phyloP scores from a whole-genome alignment of 2,113 vertebrate genomes.

The Nanorana parkeri region DNA sequence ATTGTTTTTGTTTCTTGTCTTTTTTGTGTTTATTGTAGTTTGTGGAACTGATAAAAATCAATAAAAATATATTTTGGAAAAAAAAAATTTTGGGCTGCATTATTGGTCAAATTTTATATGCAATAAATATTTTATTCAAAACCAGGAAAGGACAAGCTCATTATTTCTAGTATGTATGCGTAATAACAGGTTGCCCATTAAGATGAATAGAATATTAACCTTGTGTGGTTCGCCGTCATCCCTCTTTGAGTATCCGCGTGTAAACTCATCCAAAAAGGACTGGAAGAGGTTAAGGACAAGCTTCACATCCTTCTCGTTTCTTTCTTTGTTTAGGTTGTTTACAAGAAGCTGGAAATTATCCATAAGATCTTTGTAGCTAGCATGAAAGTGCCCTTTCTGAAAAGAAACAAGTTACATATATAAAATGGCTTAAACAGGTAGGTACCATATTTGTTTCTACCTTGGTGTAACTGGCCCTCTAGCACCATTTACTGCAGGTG shows the following conservation, averaged over 20 bases:
- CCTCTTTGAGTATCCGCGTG: constrained; percentile 87
- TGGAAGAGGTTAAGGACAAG: constrained; percentile 96
- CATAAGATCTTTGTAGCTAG: constrained; percentile 92
- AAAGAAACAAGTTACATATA: neutral
- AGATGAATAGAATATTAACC: constrained; percentile 64
- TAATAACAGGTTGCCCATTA: too few relatives aligned
- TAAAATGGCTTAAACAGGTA: neutral
- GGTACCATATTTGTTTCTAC: neutral
- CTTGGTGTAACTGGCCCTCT: too few relatives aligned
- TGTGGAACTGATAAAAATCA: too few relatives aligned
- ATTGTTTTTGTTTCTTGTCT: too few relatives aligned
- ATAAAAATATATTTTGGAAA: too few relatives aligned
- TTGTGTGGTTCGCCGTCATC: constrained; percentile 86
- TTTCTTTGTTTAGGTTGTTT: constrained; percentile 81
- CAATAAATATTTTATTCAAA: too few relatives aligned
- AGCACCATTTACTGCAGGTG: neutral
- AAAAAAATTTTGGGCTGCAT: too few relatives aligned
- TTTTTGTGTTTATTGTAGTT: too few relatives aligned
- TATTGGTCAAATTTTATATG: too few relatives aligned
- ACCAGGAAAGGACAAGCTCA: too few relatives aligned
- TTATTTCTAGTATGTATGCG: too few relatives aligned
- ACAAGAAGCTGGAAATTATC: constrained; percentile 90
- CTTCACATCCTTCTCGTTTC: constrained; percentile 88
- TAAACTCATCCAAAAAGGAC: constrained; percentile 93
- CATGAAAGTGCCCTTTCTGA: constrained; percentile 86